phyloP scores from a whole-genome alignment of 2,113 vertebrate genomes.

The Xenopus tropicalis region UCB_Xtro_10.0 CM004448.2:44883001-44883500 shows the following conservation, averaged over 20 bases:
- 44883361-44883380: slow-evolving; percentile 70
- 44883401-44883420: slow-evolving; percentile 70
- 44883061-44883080: slow-evolving; percentile 47
- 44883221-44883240: slow-evolving; percentile 69
- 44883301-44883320: slow-evolving; percentile 75
- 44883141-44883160: slow-evolving; percentile 58
- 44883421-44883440: slow-evolving; percentile 70
- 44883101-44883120: slow-evolving; percentile 63
- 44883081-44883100: slow-evolving; percentile 54
- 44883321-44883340: slow-evolving; percentile 80
- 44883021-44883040: slow-evolving; percentile 29
- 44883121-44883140: slow-evolving; percentile 71
- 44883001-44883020: slow-evolving; percentile 28
- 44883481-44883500: slow-evolving; percentile 5
- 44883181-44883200: slow-evolving; percentile 61
- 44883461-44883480: slow-evolving; percentile 59
- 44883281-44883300: slow-evolving; percentile 76
- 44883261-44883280: slow-evolving; percentile 73
- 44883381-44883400: slow-evolving; percentile 77
- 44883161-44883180: slow-evolving; percentile 74
- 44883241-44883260: slow-evolving; percentile 74
- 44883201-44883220: slow-evolving; percentile 66
- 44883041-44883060: slow-evolving; percentile 34
- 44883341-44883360: slow-evolving; percentile 79
- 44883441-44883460: slow-evolving; percentile 73